Evolutionary conservation across 2,888 invertebrate species (phyloP), one percentile per base, ranked within the genome.

Genomic region (Trisateles emortualis): DNA sequence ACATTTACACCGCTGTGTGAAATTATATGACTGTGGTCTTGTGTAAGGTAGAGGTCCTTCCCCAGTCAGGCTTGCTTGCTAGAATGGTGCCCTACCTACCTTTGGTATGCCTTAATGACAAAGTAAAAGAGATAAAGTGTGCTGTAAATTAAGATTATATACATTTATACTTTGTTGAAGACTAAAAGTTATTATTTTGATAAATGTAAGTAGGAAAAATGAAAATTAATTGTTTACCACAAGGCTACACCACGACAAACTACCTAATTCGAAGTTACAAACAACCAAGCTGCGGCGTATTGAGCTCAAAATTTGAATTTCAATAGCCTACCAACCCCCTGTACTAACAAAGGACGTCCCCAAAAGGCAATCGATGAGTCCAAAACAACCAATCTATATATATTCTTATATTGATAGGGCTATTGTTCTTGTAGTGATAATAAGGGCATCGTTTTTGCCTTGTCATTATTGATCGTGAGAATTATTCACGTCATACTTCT

Each of bases 351-450:
- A 71, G 64, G 64, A 51, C 41, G 33, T 13, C 45, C 50, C 52
- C 41, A 43, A 52, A 61, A 56, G 61, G 59, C 73, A 72, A 72
- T 74, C 76, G 71, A 73, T 76, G 68, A n/a, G 45, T 63, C 66
- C 65, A 68, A 65, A 75, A 75, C 69, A 75, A 39, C 29, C 44
- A 38, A 64, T 71, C 59, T 72, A 67, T 61, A 62, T 39, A 54
- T 59, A 57, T 70, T 74, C 65, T 62, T 66, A 59, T 45, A 59
- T 51, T 44, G 49, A 13, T 8, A 3, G 22, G 26, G 26, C 63
- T 50, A 56, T 70, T 70, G 69, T 70, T 70, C 64, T 50, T 60
- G 42, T 24, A 38, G 14, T 56, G 56, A 61, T 70, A 62, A 62
- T 67, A 61, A 59, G 61, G 55, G 39, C 56, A 55, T 41, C 61